Conservation (phyloP, 2,888 invertebrate species). For the Megamerina dolium region DNA sequence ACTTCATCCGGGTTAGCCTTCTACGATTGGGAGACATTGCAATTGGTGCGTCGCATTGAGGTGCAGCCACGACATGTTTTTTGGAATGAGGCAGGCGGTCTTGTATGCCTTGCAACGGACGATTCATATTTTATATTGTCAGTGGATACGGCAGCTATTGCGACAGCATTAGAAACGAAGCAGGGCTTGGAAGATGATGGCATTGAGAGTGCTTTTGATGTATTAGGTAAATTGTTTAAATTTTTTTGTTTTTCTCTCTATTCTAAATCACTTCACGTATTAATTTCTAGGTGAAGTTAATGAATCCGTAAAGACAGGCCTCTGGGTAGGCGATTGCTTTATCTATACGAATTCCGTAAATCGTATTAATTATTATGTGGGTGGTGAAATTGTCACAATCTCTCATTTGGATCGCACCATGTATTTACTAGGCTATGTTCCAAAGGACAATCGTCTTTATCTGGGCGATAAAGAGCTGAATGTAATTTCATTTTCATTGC, state of each 20-base stretch:
- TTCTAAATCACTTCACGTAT: no score
- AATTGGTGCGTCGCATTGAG: constrained; percentile 90
- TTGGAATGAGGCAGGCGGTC: constrained; percentile 94
- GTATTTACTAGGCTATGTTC: constrained; percentile 94
- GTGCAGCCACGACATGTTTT: constrained; percentile 88
- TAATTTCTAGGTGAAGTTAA: constrained; percentile 61
- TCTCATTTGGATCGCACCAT: constrained; percentile 95
- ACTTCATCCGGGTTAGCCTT: constrained; percentile 89
- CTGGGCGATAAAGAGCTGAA: constrained; percentile 96
- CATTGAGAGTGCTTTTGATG: constrained; percentile 94
- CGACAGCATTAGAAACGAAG: constrained; percentile 67
- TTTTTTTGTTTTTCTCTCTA: not conserved
- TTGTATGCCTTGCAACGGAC: constrained; percentile 91
- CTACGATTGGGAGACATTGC: constrained; percentile 95
- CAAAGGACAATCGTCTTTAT: constrained; percentile 92
- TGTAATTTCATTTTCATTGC: constrained; percentile 88
- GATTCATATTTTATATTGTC: constrained; percentile 91
- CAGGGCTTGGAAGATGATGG: constrained; percentile 82
- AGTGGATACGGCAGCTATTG: constrained; percentile 79
- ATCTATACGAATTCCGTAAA: constrained; percentile 98
- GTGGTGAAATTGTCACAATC: constrained; percentile 97
- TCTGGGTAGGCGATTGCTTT: constrained; percentile 99
- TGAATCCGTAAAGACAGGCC: constrained; percentile 87
- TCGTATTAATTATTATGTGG: constrained; percentile 97
- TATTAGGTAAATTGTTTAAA: constrained; percentile 46